phyloP scores from a whole-genome alignment of 1,140 invertebrate species.

The Caenorhabditis briggsae region DNA sequence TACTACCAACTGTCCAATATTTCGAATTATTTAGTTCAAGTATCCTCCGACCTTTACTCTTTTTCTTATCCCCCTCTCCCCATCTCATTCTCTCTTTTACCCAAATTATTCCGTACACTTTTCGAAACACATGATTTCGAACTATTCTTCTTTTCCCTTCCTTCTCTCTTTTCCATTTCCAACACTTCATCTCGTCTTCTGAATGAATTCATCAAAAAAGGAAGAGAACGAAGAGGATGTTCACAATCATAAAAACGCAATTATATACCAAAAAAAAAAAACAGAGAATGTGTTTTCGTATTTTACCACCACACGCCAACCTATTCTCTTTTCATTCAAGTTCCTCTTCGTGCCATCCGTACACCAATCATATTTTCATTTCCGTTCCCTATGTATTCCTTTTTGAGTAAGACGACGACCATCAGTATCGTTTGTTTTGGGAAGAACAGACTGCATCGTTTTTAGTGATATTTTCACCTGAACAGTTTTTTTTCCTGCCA shows the following conservation, averaged over 20 bases:
- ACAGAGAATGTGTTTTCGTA: constrained; percentile 27
- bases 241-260: constrained; percentile 51
- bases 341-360: background rate
- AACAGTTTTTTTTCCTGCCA: background rate
- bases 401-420: too few species aligned
- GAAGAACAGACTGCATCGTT: background rate
- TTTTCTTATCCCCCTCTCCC: background rate
- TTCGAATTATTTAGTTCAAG: constrained; percentile 28
- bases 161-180: background rate
- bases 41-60: background rate
- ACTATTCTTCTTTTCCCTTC: background rate
- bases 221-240: background rate
- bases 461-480: background rate
- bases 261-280: constrained; percentile 17
- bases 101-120: constrained; percentile 43
- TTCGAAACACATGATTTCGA: constrained; percentile 15
- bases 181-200: background rate
- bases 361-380: constrained; percentile 6
- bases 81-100: background rate
- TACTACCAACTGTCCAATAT: background rate
- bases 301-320: background rate
- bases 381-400: background rate
- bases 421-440: constrained; percentile 23
- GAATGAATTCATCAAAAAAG: constrained; percentile 46
- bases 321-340: background rate